A percentile compares a stretch with the other conserved stretches of the same genome.
These are phyloP conservation scores for Nomia melanderi DNA, from an alignment of 1,140 invertebrate species.

Conservation along the genomic window DNA sequence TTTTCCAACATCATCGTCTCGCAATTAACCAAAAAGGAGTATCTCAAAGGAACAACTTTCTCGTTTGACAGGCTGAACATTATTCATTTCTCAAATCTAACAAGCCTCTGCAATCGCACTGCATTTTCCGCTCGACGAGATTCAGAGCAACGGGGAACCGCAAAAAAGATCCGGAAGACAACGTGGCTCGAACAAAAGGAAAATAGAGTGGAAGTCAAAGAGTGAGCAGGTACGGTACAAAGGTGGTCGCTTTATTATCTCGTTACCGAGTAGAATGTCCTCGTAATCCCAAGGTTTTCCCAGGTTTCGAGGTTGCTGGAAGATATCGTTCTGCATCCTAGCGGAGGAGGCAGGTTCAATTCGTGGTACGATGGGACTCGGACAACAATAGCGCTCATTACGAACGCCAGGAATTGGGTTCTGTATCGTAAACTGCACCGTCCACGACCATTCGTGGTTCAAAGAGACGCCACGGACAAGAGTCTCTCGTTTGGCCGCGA, in stretches of 20 bases:
- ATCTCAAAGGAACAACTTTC: too few relatives aligned
- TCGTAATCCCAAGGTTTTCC: constrained; percentile 65
- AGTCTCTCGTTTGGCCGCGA: constrained; percentile 14
- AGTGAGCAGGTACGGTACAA: constrained; percentile 54
- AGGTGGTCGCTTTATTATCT: constrained; percentile 71
- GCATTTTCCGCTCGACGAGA: neutral
- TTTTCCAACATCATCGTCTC: too few relatives aligned
- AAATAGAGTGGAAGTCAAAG: constrained; percentile 38
- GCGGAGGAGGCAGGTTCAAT: constrained; percentile 41
- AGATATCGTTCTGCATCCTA: constrained; percentile 44
- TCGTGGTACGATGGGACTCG: constrained; percentile 14
- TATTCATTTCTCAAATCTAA: too few relatives aligned
- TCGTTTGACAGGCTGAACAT: too few relatives aligned
- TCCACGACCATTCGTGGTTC: constrained; percentile 25
- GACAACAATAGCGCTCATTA: constrained; percentile 68
- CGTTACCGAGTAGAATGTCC: constrained; percentile 64
- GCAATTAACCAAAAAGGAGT: too few relatives aligned
- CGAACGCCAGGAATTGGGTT: constrained; percentile 53
- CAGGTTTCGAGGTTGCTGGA: constrained; percentile 16
- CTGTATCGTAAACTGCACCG: constrained; percentile 64
- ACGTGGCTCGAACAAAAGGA: constrained; percentile 18
- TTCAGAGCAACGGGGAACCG: neutral
- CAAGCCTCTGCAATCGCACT: neutral
- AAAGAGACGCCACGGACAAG: constrained; percentile 10
- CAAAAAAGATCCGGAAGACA: constrained; percentile 22